Percentiles rank a stretch among this genome's conserved stretches.
These are phyloP conservation scores for Rhombomys opimus DNA, from an alignment of 2,113 vertebrate genomes.

Conservation along the genomic window DNA sequence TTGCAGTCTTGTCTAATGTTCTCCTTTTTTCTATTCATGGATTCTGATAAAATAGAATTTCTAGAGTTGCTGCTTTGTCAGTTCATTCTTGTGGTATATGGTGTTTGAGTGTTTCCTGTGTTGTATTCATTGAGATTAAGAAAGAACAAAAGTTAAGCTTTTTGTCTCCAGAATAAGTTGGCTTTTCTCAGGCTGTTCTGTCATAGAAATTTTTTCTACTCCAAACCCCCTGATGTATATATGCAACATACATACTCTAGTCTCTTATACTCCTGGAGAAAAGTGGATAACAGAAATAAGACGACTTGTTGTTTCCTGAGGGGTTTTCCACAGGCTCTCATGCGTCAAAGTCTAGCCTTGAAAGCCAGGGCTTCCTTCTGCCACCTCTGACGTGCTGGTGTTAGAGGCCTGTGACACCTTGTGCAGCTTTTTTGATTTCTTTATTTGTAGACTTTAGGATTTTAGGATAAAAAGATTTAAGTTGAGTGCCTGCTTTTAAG, in stretches of 20 bases:
- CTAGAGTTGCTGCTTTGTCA: neutral
- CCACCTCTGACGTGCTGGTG: too few relatives aligned
- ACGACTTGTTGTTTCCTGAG: neutral
- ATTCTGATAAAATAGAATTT: conserved; percentile 32
- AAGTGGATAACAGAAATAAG: conserved; percentile 6
- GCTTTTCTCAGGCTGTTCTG: neutral
- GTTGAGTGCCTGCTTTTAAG: neutral
- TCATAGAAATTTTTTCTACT: neutral
- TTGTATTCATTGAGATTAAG: neutral
- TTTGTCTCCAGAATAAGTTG: neutral
- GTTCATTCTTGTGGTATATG: neutral
- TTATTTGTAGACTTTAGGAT: conserved; percentile 21
- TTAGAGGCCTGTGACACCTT: neutral
- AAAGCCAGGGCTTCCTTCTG: neutral
- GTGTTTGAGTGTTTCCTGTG: neutral
- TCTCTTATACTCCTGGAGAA: neutral
- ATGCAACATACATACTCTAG: neutral
- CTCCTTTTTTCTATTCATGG: neutral
- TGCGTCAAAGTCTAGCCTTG: neutral
- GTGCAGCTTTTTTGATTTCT: neutral
- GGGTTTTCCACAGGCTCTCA: neutral
- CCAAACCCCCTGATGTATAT: neutral
- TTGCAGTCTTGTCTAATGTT: neutral
- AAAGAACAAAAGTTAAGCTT: neutral
- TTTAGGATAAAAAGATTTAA: conserved; percentile 5